Evolutionary conservation across 2,797 vertebrate genomes (phyloP), one percentile per base, ranked within the genome.

Genomic region (Meriones psammophilus): DNA sequence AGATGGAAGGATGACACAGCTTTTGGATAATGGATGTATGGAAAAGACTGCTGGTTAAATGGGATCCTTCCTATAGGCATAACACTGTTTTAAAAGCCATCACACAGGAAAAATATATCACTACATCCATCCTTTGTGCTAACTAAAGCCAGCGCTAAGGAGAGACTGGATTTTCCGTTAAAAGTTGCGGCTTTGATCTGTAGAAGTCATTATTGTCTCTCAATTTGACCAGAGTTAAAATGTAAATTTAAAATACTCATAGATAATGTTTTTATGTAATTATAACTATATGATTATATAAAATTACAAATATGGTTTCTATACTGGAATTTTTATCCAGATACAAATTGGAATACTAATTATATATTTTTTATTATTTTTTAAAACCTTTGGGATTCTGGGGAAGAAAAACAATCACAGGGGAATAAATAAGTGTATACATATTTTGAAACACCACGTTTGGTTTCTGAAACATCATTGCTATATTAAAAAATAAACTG

Each of bases 301-400:
- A 87, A 95, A 94, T 92, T 87, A 39, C 26, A 94, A 80, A n/a
- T 12, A 81, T 56, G 2, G 89, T 86, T 96, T 94, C 30, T 83
- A 0, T 33, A 60, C n/a, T 88, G 18, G 58, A 84, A 91, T 66
- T 91, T 76, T 95, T 92, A 84, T 69, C 0, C 20, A 81, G 30
- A 12, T 74, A 78, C n/a, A 83, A 87, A 94, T 78, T 88, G n/a
- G 13, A n/a, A 54, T 89, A 79, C 6, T 91, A 88, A 77, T 88
- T 74, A 91, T 20, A 36, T 85, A 30, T 88, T 62, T 69, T 89
- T 87, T 26, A 92, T 4, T 18, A 22, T 84, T 13, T 64, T 78
- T 78, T 92, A 90, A 46, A 56, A 68, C 7, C 22, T 13, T 54
- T 92, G 89, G 56, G 66, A 8, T 14, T 95, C 39, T 30, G 91